A percentile compares a stretch with the other conserved stretches of the same genome.
These are phyloP conservation scores for Plagiodera versicolora DNA, from an alignment of 2,888 invertebrate genomes.

Conservation along the genomic window DNA sequence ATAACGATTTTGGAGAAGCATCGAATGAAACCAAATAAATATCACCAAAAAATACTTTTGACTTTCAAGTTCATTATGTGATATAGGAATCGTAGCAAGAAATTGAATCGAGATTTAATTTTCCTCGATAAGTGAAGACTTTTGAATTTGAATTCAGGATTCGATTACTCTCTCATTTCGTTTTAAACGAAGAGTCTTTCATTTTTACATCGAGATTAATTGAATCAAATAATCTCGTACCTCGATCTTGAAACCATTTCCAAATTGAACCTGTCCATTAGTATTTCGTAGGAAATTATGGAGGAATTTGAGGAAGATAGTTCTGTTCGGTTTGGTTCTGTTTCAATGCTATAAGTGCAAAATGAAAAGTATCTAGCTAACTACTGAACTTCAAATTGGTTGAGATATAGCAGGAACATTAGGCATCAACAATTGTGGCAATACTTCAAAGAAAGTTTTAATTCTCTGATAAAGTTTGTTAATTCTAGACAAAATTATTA, in stretches of 20 bases:
- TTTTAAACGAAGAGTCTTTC: constrained; percentile 1
- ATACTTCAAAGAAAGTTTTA: no score
- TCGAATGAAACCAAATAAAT: neutral
- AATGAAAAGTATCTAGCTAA: no score
- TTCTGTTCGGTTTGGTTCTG: no score
- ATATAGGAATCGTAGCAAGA: neutral
- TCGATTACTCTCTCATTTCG: constrained; percentile 10
- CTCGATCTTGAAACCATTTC: neutral
- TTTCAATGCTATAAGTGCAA: no score
- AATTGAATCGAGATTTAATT: constrained; percentile 9
- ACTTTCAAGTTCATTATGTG: constrained; percentile 9
- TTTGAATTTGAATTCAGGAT: constrained; percentile 9
- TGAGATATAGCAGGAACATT: no score
- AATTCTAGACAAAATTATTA: no score
- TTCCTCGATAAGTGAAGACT: constrained; percentile 11
- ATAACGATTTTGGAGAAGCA: neutral
- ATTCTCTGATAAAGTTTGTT: no score
- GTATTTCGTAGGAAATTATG: no score
- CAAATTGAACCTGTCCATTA: neutral
- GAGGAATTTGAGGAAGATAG: no score
- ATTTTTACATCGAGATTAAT: constrained; percentile 4
- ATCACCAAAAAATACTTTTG: neutral
- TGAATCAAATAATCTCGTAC: neutral
- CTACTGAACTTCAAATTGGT: no score
- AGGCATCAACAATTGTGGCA: no score